Conservation (phyloP, 2,888 invertebrate species). For the Archaeoteleia sp. region DNA sequence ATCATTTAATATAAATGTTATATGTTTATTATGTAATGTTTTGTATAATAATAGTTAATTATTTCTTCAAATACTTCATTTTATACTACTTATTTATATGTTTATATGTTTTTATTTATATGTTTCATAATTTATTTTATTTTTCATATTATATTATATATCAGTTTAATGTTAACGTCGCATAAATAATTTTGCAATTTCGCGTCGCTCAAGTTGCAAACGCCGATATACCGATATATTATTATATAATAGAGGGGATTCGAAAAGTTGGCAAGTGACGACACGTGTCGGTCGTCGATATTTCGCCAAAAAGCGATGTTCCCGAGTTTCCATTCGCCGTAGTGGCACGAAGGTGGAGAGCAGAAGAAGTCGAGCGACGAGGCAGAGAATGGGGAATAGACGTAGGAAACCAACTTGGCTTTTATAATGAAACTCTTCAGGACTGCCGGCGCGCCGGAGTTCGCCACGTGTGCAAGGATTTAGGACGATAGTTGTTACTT, state of each 20-base stretch:
- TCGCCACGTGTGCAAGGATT: constrained; percentile 60
- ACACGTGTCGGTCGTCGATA: constrained; percentile 46
- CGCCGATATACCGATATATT: constrained; percentile 20
- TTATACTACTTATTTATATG: too few relatives aligned
- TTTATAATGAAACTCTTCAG: constrained; percentile 60
- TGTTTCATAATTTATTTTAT: too few relatives aligned
- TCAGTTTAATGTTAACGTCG: not conserved
- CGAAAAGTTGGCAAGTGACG: constrained; percentile 43
- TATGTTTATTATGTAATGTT: too few relatives aligned
- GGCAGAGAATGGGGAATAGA: constrained; percentile 35
- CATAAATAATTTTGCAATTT: constrained; percentile 20
- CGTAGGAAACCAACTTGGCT: constrained; percentile 57
- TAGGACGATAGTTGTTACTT: constrained; percentile 63
- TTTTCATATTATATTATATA: too few relatives aligned
- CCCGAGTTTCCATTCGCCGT: constrained; percentile 36
- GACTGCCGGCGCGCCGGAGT: constrained; percentile 46
- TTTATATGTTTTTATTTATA: too few relatives aligned
- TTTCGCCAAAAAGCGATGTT: constrained; percentile 39
- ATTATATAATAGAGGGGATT: constrained; percentile 36
- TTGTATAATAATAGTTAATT: too few relatives aligned
- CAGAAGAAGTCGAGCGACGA: constrained; percentile 31
- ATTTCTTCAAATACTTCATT: too few relatives aligned
- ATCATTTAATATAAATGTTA: too few relatives aligned
- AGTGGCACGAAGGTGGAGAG: constrained; percentile 16
- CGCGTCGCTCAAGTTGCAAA: constrained; percentile 18